Base-by-base conservation (phyloP, 2,888 invertebrate genomes). In the Seladonia tumulorum region DNA sequence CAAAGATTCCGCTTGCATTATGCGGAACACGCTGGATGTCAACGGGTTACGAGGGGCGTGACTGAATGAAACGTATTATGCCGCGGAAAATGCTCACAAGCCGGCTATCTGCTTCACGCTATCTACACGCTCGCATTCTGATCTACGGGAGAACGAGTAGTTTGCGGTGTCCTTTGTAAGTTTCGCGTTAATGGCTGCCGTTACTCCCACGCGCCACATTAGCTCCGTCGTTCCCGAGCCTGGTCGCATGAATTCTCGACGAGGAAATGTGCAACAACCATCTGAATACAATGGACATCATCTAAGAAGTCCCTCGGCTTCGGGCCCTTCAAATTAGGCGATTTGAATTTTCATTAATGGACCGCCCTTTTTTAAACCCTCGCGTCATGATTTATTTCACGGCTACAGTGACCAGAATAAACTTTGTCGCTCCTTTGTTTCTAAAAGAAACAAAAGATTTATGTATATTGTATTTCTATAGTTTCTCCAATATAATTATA, bases 131-230 rank as follows among this genome's bases (percentile, higher is more conserved):
- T 57, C 79, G 71, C 76, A 71, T 85, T 76, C 79, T 75, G 45
- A 73, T 80, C 77, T 49, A 82, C 82, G 86, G 45, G 49, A 35
- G 79, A 57, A 35, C 57, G 57, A 57, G 75, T 60, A 71, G 45
- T 53, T 81, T 76, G 73, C 83, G 81, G 81, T 80, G 80, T 42
- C 86, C 81, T 88, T 90, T 86, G 86, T 89, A 78, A 87, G 77
- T 86, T 82, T 82, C 76, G 68, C 76, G 76, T 85, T 84, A 83
- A 87, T 85, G 35, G 82, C 53, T 74, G 73, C 80, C 73, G 72
- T 35, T 79, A 88, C 88, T 89, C 89, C 86, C 89, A 89, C 90
- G 89, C 79, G 86, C 86, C 76, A 82, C 86, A 86, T 86, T 76
- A 84, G 76, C 53, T 60, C 47, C 79, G 75, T 77, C 79, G 81